Evolutionary conservation across 2,888 invertebrate species (phyloP).

Genomic region (Macrophya annulata): DNA sequence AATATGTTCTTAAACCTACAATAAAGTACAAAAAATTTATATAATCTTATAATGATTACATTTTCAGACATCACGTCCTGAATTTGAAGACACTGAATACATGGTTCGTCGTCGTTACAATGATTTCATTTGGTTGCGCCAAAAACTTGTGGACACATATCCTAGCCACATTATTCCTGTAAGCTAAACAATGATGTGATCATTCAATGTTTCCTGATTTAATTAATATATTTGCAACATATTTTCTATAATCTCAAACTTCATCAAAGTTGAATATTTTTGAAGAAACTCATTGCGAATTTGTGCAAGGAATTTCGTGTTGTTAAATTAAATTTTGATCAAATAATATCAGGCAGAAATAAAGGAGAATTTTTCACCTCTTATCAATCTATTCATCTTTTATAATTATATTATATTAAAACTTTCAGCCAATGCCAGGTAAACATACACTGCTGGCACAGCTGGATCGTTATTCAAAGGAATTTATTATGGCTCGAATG

Average conservation of each 20-base stretch:
- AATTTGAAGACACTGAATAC: constrained; percentile 84
- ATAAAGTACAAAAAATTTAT: not conserved
- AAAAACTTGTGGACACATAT: constrained; percentile 84
- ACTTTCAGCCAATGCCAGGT: constrained; percentile 85
- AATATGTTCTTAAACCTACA: not conserved
- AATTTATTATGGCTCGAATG: constrained; percentile 86
- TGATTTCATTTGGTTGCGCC: constrained; percentile 87
- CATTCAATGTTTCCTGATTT: constrained; percentile 7
- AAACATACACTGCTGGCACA: constrained; percentile 86
- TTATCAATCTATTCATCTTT: not conserved
- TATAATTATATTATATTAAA: constrained; percentile 39
- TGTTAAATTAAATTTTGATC: not conserved
- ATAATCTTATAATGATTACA: not conserved
- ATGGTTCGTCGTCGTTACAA: constrained; percentile 86
- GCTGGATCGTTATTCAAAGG: constrained; percentile 86
- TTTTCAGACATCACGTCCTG: constrained; percentile 83
- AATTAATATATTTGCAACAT: not conserved
- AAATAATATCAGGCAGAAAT: not conserved
- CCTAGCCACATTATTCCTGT: constrained; percentile 87
- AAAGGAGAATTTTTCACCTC: not conserved
- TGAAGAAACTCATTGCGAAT: not conserved
- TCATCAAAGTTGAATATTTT: no score
- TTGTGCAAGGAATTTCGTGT: not conserved
- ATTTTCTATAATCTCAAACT: no score
- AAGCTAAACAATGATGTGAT: constrained; percentile 71